Base-by-base conservation (phyloP, 1,140 invertebrate genomes). In the Tetramorium alpestre region DNA sequence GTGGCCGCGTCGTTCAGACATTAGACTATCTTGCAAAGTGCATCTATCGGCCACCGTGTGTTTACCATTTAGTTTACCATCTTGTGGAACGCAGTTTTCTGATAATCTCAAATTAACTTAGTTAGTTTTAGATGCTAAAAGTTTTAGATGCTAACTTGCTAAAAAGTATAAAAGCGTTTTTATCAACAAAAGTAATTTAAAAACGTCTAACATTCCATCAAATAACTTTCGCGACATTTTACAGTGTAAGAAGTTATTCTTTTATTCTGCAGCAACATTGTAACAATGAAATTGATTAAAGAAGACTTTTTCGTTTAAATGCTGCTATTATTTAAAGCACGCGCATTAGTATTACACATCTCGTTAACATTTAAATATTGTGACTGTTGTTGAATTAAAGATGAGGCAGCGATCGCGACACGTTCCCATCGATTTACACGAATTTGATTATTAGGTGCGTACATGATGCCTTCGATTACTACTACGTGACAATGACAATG, bases 401-500 rank as follows among this genome's bases (percentile, higher is more conserved):
- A 28, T n/a, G 41, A 44, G 8, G 3, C 1, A 56, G 7, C 1
- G 18, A 70, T 58, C 16, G 54, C 28, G 44, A 69, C 7, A 54
- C 41, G 41, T 72, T 73, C 72, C 11, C 13, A 41, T n/a, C 10
- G 18, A 73, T 33, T 33, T 47, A 18, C 6, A 28, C 13, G 16
- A 25, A 22, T 58, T 85, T 58, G 22, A 56, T 49, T 22, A 22
- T 62, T 58, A 69, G n/a, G n/a, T 51, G 60, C 62, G n/a, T 51
- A 65, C 47, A 56, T 60, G 16, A 54, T 56, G 47, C 11, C 44
- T 60, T 51, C 85, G 65, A 65, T 73, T 84, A 51, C 28, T 38
- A 16, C 7, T 38, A 10, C 28, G 7, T 22, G 58, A 47, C 49
- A 65, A 56, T 65, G 78, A 86, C 85, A 87, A 69, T 87, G 75